Evolutionary conservation across 2,888 invertebrate genomes (phyloP).

Genomic region (Cheiracanthium punctorium): DNA sequence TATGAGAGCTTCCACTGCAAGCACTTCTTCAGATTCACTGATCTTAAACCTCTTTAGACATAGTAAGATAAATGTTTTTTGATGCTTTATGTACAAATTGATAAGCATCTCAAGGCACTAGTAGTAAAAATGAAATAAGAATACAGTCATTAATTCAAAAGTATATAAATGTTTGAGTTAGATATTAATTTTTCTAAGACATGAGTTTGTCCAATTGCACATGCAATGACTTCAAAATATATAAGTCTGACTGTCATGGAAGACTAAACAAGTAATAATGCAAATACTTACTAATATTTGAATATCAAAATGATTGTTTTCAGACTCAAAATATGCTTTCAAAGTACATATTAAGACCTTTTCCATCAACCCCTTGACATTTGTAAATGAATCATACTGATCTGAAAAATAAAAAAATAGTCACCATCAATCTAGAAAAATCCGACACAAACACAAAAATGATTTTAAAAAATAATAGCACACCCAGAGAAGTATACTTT

Average conservation of each 20-base stretch:
- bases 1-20: constrained; percentile 45
- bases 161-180: constrained; percentile 54
- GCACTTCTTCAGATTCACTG: constrained; percentile 27
- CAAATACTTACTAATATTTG: constrained; percentile 38
- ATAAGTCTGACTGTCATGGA: no score
- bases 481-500: no score
- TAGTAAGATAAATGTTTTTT: constrained; percentile 42
- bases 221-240: no score
- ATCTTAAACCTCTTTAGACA: constrained; percentile 55
- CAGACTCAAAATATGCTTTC: constrained; percentile 49
- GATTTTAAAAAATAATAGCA: no score
- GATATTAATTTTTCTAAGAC: no score
- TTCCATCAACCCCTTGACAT: constrained; percentile 53
- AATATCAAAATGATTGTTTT: constrained; percentile 52
- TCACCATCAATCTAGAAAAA: no score
- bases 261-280: no score
- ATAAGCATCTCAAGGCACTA: constrained; percentile 55
- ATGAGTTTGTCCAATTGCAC: no score
- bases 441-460: no score
- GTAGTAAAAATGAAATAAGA: constrained; percentile 1
- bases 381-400: constrained; percentile 47
- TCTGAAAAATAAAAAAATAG: constrained; percentile 33
- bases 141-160: constrained; percentile 30
- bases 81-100: constrained; percentile 42
- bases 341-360: constrained; percentile 55